Evolutionary conservation across 2,888 invertebrate genomes (phyloP).

Genomic region (Drosophila aldrichi): DNA sequence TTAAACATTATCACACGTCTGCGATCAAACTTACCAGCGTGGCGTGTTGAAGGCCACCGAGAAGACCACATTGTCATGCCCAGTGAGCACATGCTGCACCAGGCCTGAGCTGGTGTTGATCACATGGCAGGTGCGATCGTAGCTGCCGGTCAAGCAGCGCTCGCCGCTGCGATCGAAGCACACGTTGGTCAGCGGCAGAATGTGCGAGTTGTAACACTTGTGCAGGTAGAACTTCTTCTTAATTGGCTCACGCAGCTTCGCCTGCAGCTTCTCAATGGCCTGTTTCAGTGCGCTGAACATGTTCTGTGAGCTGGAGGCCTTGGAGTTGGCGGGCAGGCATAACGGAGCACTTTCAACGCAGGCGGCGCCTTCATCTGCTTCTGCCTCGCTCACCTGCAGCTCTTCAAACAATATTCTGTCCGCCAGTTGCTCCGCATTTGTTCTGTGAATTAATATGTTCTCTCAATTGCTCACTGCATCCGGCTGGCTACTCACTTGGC

Average conservation of each 20-base stretch:
- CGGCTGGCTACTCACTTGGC: conserved; percentile 86
- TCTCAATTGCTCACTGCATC: too few relatives aligned
- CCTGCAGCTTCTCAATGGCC: conserved; percentile 88
- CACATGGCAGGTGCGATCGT: conserved; percentile 93
- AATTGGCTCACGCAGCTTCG: conserved; percentile 87
- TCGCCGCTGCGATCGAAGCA: conserved; percentile 90
- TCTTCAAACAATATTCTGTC: conserved; percentile 63
- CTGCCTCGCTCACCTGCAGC: conserved; percentile 43
- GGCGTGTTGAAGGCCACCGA: conserved; percentile 92
- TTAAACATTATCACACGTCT: background rate
- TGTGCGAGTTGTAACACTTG: conserved; percentile 88
- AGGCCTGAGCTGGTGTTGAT: conserved; percentile 90
- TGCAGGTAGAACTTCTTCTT: conserved; percentile 89
- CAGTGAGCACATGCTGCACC: conserved; percentile 89
- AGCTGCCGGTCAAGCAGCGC: conserved; percentile 93
- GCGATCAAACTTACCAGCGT: conserved; percentile 87
- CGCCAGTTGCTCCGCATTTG: conserved; percentile 63
- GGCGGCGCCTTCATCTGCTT: background rate
- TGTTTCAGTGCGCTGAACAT: conserved; percentile 87
- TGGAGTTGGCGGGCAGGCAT: conserved; percentile 33
- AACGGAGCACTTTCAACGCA: background rate
- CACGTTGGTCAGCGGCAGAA: conserved; percentile 90
- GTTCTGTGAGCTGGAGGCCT: conserved; percentile 49
- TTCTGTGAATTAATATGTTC: conserved; percentile 25
- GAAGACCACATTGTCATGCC: conserved; percentile 93